Conservation (phyloP, 2,113 vertebrate species). For the Cebidichthys violaceus region DNA sequence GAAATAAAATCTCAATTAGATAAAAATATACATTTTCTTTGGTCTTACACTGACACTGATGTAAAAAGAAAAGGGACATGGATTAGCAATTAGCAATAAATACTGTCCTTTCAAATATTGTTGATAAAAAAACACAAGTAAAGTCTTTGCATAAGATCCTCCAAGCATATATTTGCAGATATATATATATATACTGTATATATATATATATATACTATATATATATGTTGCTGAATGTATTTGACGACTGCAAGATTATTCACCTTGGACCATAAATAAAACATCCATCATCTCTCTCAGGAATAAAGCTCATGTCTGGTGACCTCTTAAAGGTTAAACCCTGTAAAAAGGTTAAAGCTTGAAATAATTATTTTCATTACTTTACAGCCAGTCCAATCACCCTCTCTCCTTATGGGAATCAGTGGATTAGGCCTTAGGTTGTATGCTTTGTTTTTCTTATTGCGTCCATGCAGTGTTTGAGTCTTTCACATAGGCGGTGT, state of each 20-base stretch:
- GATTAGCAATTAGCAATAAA: background rate
- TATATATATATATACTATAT: background rate
- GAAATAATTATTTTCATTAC: slow-evolving; percentile 76
- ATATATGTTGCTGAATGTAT: slow-evolving; percentile 56
- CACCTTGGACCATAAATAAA: slow-evolving; percentile 76
- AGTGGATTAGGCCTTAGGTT: slow-evolving; percentile 61
- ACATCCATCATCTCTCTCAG: slow-evolving; percentile 65
- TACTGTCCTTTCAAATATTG: slow-evolving; percentile 1
- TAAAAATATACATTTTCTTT: background rate
- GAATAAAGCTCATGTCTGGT: slow-evolving; percentile 76
- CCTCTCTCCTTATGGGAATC: slow-evolving; percentile 57
- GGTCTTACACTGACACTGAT: background rate
- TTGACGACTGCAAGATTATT: slow-evolving; percentile 70
- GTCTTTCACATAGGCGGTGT: slow-evolving; percentile 16
- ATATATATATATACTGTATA: background rate
- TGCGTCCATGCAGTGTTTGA: slow-evolving; percentile 35
- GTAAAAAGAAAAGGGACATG: background rate
- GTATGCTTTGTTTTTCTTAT: slow-evolving; percentile 36
- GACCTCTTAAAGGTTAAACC: slow-evolving; percentile 80
- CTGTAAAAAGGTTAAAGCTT: slow-evolving; percentile 73
- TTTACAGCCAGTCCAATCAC: slow-evolving; percentile 69
- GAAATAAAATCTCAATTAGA: background rate
- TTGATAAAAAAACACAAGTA: slow-evolving; percentile 1
- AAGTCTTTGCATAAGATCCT: slow-evolving; percentile 5
- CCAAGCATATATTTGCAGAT: background rate